Conservation (phyloP, 2,797 vertebrate species). For the Dermochelys coriacea region DNA sequence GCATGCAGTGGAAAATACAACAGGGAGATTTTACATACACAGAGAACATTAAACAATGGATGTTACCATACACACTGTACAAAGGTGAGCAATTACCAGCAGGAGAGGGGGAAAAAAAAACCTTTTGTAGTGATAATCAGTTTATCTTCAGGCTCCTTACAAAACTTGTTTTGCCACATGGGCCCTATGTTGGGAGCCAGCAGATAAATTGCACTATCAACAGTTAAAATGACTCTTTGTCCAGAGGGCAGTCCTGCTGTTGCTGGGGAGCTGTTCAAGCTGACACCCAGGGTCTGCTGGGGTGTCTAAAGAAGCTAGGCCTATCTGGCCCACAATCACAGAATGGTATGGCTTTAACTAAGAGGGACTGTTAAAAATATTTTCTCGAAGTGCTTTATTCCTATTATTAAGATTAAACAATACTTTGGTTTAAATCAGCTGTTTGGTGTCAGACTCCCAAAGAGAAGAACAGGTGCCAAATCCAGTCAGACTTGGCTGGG, state of each 20-base stretch:
- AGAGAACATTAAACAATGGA: no score
- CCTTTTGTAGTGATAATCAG: no score
- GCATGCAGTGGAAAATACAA: no score
- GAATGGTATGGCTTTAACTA: neutral
- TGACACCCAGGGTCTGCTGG: neutral
- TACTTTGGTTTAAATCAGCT: neutral
- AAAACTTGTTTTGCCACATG: slow-evolving; percentile 26
- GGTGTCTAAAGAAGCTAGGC: neutral
- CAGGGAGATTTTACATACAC: no score
- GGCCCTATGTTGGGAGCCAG: neutral
- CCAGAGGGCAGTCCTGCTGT: neutral
- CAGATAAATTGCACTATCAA: neutral
- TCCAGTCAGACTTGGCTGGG: rapidly evolving
- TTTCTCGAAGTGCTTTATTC: neutral
- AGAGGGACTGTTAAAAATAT: neutral
- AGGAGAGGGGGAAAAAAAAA: no score
- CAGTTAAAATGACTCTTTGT: neutral
- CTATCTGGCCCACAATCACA: neutral
- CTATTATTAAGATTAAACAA: neutral
- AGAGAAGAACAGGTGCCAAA: rapidly evolving
- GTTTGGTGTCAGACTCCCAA: neutral
- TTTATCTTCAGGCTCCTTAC: slow-evolving; percentile 1
- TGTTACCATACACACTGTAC: no score
- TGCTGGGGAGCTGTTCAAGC: neutral
- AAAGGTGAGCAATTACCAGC: no score